Evolutionary conservation across 2,888 invertebrate species (phyloP).

Genomic region (Acanthopleura granulata): DNA sequence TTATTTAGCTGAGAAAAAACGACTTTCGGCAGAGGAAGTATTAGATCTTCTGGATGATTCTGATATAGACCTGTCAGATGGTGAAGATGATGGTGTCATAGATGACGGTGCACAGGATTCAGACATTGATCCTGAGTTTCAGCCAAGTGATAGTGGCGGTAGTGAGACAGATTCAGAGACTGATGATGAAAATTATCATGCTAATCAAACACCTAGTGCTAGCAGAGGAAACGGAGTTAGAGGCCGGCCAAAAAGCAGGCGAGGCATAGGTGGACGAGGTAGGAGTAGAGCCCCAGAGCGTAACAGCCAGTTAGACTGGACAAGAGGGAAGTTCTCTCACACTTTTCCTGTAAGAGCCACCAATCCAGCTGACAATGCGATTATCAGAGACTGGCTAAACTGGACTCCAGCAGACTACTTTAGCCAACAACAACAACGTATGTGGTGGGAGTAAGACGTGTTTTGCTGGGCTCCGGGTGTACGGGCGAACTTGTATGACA

Average conservation of each 20-base stretch:
- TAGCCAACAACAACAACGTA: too few relatives aligned
- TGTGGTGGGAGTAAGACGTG: too few relatives aligned
- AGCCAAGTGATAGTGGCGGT: background rate
- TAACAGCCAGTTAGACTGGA: background rate
- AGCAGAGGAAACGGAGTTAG: background rate
- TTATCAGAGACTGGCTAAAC: background rate
- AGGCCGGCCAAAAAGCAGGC: background rate
- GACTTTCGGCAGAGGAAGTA: background rate
- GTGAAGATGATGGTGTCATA: background rate
- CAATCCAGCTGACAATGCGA: background rate
- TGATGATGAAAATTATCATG: background rate
- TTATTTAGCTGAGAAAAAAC: background rate
- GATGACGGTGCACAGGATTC: conserved; percentile 2
- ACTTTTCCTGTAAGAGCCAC: background rate
- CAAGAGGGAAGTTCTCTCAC: background rate
- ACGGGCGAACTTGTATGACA: too few relatives aligned
- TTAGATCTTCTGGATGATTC: background rate
- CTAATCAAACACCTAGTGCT: background rate
- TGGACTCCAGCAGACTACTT: background rate
- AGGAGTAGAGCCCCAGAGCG: background rate
- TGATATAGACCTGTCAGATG: background rate
- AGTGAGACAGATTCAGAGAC: background rate
- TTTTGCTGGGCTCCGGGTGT: too few relatives aligned
- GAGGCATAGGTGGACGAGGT: background rate
- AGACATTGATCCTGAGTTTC: background rate